Conservation (phyloP, 2,888 invertebrate genomes). For the Stenurella melanura region DNA sequence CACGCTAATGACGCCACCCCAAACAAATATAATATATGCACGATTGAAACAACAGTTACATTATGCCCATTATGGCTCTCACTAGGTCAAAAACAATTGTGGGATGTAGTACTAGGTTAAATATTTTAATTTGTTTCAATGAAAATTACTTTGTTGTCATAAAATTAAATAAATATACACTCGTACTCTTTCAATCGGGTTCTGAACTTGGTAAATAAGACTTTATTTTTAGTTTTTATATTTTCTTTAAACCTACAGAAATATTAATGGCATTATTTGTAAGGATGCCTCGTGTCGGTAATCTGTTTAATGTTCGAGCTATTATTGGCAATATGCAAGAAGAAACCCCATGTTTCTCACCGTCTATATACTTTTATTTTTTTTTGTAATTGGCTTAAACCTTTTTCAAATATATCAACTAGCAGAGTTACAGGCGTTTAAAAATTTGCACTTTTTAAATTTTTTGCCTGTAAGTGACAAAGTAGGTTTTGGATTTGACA, state of each 20-base stretch:
- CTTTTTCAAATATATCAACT: too few species aligned
- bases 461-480: too few species aligned
- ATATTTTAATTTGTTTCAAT: constrained; percentile 1
- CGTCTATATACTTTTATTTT: too few species aligned
- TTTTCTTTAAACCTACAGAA: background rate
- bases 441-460: too few species aligned
- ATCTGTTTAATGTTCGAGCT: too few species aligned
- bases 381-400: too few species aligned
- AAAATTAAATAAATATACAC: constrained; percentile 9
- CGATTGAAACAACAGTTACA: constrained; percentile 28
- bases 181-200: background rate
- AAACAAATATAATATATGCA: constrained; percentile 30
- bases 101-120: constrained; percentile 40
- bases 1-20: constrained; percentile 2
- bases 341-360: too few species aligned
- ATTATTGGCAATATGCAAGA: too few species aligned
- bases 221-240: background rate
- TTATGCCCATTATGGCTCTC: constrained; percentile 18
- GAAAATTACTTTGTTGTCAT: constrained; percentile 5
- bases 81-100: constrained; percentile 38
- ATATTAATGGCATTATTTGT: background rate
- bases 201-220: background rate
- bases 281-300: too few species aligned
- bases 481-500: too few species aligned
- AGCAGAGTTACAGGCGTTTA: too few species aligned